These are phyloP conservation scores for Drosophila triauraria DNA, from an alignment of 1,140 invertebrate species.

Conservation along the genomic window DNA sequence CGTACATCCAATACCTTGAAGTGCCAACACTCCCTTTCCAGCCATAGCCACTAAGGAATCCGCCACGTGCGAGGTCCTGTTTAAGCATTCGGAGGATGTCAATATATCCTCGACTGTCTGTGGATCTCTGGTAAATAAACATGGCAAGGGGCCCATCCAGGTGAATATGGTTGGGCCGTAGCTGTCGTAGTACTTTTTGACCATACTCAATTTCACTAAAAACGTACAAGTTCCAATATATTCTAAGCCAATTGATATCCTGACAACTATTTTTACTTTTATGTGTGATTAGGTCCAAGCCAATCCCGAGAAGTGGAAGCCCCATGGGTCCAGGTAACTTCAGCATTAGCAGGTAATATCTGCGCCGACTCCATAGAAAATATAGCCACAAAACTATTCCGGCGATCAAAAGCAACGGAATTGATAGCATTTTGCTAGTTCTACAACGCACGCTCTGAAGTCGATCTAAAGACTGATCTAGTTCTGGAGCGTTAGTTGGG, in stretches of 20 bases:
- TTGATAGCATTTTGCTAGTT: constrained; percentile 12
- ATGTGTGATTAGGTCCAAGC: not conserved
- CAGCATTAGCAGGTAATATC: not conserved
- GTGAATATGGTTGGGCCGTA: constrained; percentile 36
- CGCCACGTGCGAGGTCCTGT: constrained; percentile 22
- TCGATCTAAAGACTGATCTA: not conserved
- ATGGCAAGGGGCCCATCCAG: constrained; percentile 58
- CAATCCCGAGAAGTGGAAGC: constrained; percentile 54
- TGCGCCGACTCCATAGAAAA: too few species aligned
- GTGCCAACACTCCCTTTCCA: constrained; percentile 51
- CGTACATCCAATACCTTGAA: constrained; percentile 32
- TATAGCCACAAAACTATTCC: constrained; percentile 51
- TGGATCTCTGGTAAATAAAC: not conserved
- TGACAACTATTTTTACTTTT: constrained; percentile 24
- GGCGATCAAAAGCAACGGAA: constrained; percentile 7
- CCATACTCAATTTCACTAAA: constrained; percentile 1
- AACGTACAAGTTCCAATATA: not conserved
- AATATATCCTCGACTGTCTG: constrained; percentile 50
- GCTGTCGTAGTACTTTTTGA: too few species aligned
- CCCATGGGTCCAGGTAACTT: constrained; percentile 63
- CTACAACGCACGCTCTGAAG: not conserved
- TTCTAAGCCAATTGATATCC: not conserved
- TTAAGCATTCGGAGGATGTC: constrained; percentile 44
- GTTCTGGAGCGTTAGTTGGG: too few species aligned
- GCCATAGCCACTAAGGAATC: constrained; percentile 8